Evolutionary conservation across 2,113 vertebrate species (phyloP), one percentile per base, ranked within the genome.

Genomic region (Nycticorax nycticorax): DNA sequence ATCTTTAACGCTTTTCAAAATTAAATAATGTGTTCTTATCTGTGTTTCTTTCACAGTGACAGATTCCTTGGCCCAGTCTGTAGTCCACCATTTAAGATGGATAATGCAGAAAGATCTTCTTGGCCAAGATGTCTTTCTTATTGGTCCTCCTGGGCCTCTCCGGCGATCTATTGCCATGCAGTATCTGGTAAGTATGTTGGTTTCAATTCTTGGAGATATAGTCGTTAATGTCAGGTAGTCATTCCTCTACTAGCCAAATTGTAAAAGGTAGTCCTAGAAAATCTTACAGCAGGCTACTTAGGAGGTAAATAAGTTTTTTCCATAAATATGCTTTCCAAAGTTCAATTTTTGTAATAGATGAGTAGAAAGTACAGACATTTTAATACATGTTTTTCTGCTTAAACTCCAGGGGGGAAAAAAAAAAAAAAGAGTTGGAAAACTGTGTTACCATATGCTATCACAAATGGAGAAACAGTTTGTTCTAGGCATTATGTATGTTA

Each of bases 21-120:
- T 89, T 56, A 47, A 83, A 13, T 53, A 43, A 19, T 6, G 0
- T 67, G 9, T 39, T 83, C 19, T 79, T 82, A 21, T 52, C 24
- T 94, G 41, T 96, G 66, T 85, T 93, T 64, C 81, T 85, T 94
- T 64, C 81, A 14, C 89, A 99, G 99, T 99, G 97, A 98, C 98
- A 91, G 98, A 99, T 52, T 97, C 98, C 50, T 32, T 99, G 85
- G 97, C 99, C 16, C 99, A 99, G 57, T 98, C 98, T 23, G 97
- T 99, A 41, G 97, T 98, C 84, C 99, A 99, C 48, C 99, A 99
- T 95, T 98, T 99, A 23, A 98, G 99, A 98, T 99, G 99, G 99
- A 99, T 99, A 89, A 99, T 99, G 99, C 99, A 99, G 96, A 99
- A 99, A 95, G 99, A 99, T 89, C 98, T 99, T 87, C 93, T 99